Percentiles rank a stretch among this genome's conserved stretches.
phyloP scores from a whole-genome alignment of 1,140 invertebrate species.

The Coboldia fuscipes region DNA sequence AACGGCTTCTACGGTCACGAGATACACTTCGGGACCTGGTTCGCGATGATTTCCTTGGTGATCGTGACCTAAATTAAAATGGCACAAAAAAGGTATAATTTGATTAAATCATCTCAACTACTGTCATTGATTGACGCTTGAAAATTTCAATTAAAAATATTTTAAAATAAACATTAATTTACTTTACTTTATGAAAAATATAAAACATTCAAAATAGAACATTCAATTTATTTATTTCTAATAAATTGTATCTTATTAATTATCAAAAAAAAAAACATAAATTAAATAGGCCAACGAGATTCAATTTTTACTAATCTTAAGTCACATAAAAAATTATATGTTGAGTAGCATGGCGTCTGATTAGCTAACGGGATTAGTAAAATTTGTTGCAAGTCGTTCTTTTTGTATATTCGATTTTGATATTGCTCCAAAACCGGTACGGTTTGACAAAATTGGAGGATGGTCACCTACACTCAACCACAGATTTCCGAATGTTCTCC shows the following conservation, averaged over 20 bases:
- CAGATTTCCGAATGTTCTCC: too few species aligned
- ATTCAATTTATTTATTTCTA: not conserved
- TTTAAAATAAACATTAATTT: not conserved
- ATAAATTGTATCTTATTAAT: not conserved
- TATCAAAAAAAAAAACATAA: not conserved
- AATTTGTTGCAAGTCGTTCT: too few species aligned
- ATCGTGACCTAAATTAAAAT: slow-evolving; percentile 22
- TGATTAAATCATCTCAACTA: not conserved
- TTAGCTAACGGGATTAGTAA: too few species aligned
- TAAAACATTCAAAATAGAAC: not conserved
- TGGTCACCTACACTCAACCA: too few species aligned
- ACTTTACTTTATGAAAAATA: not conserved
- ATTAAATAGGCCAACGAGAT: not conserved
- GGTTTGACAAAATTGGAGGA: too few species aligned
- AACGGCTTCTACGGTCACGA: slow-evolving; percentile 24
- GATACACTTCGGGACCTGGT: slow-evolving; percentile 24
- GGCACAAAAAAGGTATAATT: not conserved
- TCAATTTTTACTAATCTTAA: too few species aligned
- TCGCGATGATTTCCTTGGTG: slow-evolving; percentile 24
- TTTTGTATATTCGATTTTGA: too few species aligned
- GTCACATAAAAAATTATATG: too few species aligned
- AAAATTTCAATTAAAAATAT: slow-evolving; percentile 4
- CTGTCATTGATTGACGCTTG: slow-evolving; percentile 3
- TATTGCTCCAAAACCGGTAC: too few species aligned
- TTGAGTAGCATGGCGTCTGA: too few species aligned